Conservation (phyloP, 2,113 vertebrate species). For the Butorides virescens region DNA sequence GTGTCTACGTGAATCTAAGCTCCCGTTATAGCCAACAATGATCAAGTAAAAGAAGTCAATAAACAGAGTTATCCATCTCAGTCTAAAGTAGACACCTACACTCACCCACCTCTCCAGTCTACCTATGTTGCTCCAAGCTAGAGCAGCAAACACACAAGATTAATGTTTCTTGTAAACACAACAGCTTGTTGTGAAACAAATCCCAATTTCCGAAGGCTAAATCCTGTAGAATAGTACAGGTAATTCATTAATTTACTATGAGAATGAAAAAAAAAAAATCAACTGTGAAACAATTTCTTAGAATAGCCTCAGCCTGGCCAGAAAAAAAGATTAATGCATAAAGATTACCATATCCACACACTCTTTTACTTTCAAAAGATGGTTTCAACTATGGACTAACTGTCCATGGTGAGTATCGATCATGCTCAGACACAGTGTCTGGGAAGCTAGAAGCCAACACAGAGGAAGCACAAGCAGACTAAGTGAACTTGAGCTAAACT, state of each 20-base stretch:
- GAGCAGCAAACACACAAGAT: not conserved
- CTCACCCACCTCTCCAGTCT: not conserved
- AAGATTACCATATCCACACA: not conserved
- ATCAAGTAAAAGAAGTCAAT: not conserved
- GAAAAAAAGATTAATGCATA: not conserved
- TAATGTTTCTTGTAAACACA: not conserved
- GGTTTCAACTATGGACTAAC: not conserved
- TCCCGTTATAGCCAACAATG: not conserved
- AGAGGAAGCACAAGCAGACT: not conserved
- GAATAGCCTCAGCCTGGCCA: not conserved
- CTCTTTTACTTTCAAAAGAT: not conserved
- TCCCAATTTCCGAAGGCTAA: not conserved
- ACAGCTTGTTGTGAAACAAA: not conserved
- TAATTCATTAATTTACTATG: not conserved
- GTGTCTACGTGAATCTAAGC: not conserved
- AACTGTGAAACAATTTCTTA: not conserved
- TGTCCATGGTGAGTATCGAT: not conserved
- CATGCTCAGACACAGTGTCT: not conserved
- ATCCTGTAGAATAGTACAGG: not conserved
- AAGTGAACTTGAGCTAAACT: not conserved
- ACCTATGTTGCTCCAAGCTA: not conserved
- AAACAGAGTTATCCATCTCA: not conserved
- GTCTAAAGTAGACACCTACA: not conserved
- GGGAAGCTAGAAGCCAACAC: not conserved
- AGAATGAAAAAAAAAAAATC: not conserved